Conservation (phyloP, 2,797 vertebrate genomes). For the Acridotheres tristis region DNA sequence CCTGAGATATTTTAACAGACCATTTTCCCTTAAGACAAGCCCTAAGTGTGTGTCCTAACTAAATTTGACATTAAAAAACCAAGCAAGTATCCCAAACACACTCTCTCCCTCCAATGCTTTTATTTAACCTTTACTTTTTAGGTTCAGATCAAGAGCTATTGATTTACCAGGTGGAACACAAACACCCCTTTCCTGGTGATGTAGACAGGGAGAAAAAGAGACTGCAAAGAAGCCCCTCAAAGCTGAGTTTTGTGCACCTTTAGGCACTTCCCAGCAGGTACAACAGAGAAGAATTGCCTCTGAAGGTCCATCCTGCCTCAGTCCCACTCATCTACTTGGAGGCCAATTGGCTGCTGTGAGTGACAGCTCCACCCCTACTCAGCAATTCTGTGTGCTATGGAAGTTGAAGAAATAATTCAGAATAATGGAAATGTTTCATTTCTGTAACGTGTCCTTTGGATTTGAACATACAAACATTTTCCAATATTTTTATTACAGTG, state of each 20-base stretch:
- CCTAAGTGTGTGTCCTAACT: conserved; percentile 4
- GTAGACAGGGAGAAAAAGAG: background rate
- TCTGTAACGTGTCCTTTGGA: background rate
- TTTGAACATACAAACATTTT: background rate
- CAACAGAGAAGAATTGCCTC: background rate
- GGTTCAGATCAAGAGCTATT: background rate
- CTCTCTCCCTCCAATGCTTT: background rate
- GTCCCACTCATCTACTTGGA: background rate
- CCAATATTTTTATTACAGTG: background rate
- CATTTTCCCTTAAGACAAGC: background rate
- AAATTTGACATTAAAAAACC: conserved; percentile 23
- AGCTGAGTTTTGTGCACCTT: background rate
- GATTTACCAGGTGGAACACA: background rate
- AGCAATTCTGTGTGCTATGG: background rate
- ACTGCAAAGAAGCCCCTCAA: background rate
- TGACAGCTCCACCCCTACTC: background rate
- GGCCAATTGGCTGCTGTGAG: background rate
- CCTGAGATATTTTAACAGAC: background rate
- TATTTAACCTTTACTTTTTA: background rate
- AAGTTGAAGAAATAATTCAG: background rate
- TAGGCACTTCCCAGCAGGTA: background rate
- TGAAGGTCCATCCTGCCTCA: background rate
- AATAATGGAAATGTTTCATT: background rate
- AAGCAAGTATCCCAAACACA: background rate
- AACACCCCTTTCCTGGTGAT: background rate